Base-by-base conservation (phyloP, 1,140 invertebrate genomes). In the Platyura marginata region DNA sequence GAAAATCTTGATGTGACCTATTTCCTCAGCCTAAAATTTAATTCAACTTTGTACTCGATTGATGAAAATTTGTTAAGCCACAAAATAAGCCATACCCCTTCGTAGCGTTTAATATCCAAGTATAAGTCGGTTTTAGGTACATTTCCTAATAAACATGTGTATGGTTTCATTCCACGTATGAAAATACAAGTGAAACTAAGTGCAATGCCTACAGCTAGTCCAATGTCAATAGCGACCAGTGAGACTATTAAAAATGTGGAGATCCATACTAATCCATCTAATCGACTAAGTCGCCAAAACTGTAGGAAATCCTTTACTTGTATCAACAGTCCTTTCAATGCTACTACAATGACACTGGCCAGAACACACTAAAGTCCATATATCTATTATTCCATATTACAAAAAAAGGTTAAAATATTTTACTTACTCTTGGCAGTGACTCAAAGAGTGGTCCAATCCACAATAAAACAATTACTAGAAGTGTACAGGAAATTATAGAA, bases 371-470 rank as follows among this genome's bases (percentile, higher is more conserved):
- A 29, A 9, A 39, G 39, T 20, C 4, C 21, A 16, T 11, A 6
- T 22, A 25, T 22, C 13, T n/a, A 3, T 4, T 3, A 23, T 10
- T 13, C 13, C 13, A 41, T 25, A 21, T 41, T 2, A 41, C n/a
- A 25, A 41, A 22, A 41, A 23, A 9, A 8, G 5, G 9, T 29
- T 16, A 15, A 15, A 32, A 18, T n/a, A n/a, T n/a, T 29, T 40
- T 41, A 61, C 53, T 68, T 64, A 81, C 78, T 49, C 72, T 72
- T 29, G 84, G 84, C 21, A 89, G 57, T 38, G 69, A 65, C 55
- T 85, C 73, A 54, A 89, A 85, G 53, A 83, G 73, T n/a, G 84
- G 83, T 3, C 80, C 84, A 41, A 88, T 70, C 71, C 75, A 86
- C 8, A 89, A 57, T 42, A 89, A 54, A 21, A 90, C 75, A 47